Evolutionary conservation across 2,888 invertebrate genomes (phyloP), one percentile per base, ranked within the genome.

Genomic region (Coenonympha glycerion): DNA sequence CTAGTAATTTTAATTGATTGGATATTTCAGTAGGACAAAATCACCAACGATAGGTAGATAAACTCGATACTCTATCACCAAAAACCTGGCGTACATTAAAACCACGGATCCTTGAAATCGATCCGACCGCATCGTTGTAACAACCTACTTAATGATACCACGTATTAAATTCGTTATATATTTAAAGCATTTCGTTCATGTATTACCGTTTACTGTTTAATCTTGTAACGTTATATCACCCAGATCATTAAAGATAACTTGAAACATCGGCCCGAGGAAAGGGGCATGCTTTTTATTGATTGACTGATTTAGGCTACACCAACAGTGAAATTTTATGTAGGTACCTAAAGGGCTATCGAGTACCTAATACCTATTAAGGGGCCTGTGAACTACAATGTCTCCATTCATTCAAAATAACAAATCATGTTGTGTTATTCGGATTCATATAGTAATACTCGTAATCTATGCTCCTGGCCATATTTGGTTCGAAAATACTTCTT

Each of bases 41-140:
- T n/a, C n/a, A n/a, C n/a, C n/a, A n/a, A 47, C 28, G 39, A 15
- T 21, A 11, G 22, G n/a, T 37, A 42, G 9, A 30, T 21, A 46
- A 52, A 52, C 21, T 22, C 30, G 53, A 56, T 47, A 56, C 36
- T 22, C 40, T 39, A 46, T 46, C 33, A 34, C 55, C 53, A 45
- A 56, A 56, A 56, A 53, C 47, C 41, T 44, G 49, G 47, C 50
- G 28, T 34, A 45, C 18, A 44, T 53, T 13, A 34, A 45, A 74
- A 80, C 84, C 81, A 61, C 82, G 60, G 71, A 71, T 62, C 79
- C 80, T 83, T 82, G 85, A 80, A 83, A 78, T 73, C 65, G 74
- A 85, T 82, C 80, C 71, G 71, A 84, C 85, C 84, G 64, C 81
- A 83, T 75, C 71, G 69, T 67, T 64, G 69, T 73, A 79, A 71